These are phyloP conservation scores for Danio jaintianensis DNA, from an alignment of 2,797 vertebrate species.

Conservation along the genomic window DNA sequence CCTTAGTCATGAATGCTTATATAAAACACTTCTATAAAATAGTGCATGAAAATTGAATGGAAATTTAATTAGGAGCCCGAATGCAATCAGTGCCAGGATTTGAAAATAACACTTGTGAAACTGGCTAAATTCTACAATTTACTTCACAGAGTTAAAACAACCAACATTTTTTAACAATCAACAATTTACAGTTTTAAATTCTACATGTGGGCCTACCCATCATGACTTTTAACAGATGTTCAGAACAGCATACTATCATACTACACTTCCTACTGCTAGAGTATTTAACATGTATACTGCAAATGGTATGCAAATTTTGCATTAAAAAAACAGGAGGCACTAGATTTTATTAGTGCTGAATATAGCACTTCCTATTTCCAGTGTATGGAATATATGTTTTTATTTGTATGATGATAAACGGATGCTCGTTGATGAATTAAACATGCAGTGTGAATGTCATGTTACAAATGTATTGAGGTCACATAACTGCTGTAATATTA, in stretches of 20 bases:
- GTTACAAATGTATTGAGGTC: not conserved
- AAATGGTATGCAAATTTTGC: not conserved
- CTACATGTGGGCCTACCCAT: not conserved
- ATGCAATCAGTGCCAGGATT: no score
- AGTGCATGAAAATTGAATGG: no score
- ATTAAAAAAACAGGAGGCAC: no score
- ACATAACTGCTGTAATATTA: not conserved
- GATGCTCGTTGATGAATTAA: not conserved
- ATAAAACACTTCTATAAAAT: no score
- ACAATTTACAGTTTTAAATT: no score
- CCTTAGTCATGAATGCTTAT: no score
- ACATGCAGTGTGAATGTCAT: not conserved
- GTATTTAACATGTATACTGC: not conserved
- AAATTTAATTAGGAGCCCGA: no score
- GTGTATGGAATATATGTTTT: not conserved
- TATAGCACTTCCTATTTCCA: conserved; percentile 6
- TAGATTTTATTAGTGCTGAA: not conserved
- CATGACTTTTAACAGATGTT: not conserved
- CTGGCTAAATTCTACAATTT: no score
- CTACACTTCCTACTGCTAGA: not conserved
- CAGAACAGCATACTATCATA: not conserved
- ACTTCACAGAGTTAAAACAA: no score
- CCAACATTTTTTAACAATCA: no score
- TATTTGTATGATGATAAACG: not conserved
- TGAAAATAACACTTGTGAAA: no score